Percentiles rank a stretch among this genome's conserved stretches.
Evolutionary conservation across 2,113 vertebrate genomes (phyloP).

Genomic region (Brachyhypopomus gauderio): DNA sequence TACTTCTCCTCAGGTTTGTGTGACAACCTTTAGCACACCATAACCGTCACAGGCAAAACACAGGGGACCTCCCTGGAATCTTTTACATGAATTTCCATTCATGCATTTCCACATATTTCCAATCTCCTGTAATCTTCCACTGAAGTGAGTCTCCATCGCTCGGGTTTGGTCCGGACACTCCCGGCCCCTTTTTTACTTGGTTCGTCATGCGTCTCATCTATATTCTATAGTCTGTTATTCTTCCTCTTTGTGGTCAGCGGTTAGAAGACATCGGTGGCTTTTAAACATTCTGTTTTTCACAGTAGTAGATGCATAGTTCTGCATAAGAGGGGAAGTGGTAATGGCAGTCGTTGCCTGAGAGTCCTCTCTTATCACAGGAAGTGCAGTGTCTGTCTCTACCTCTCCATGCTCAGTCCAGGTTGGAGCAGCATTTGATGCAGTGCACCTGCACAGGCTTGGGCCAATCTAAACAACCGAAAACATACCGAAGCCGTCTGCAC

Average conservation of each 20-base stretch:
- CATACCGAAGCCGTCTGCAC: slow-evolving; percentile 14
- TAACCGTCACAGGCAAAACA: slow-evolving; percentile 77
- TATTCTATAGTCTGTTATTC: neutral
- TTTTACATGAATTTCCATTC: slow-evolving; percentile 77
- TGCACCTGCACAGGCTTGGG: slow-evolving; percentile 50
- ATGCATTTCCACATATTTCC: slow-evolving; percentile 70
- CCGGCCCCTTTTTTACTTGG: slow-evolving; percentile 59
- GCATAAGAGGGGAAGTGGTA: neutral
- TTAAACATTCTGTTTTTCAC: neutral
- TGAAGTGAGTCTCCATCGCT: neutral
- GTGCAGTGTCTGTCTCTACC: slow-evolving; percentile 52
- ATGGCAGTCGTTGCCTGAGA: neutral
- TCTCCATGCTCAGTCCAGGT: slow-evolving; percentile 49
- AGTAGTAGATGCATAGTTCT: neutral
- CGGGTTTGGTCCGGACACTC: slow-evolving; percentile 58
- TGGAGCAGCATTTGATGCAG: slow-evolving; percentile 53
- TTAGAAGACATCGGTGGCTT: neutral
- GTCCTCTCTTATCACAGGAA: slow-evolving; percentile 55
- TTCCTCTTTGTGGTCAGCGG: neutral
- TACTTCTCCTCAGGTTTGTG: slow-evolving; percentile 78
- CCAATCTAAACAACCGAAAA: slow-evolving; percentile 55
- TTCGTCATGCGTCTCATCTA: neutral
- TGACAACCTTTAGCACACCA: slow-evolving; percentile 80
- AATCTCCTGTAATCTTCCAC: slow-evolving; percentile 44
- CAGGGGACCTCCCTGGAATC: slow-evolving; percentile 78